These are phyloP conservation scores for Grus americana DNA, from an alignment of 2,113 vertebrate species.

Conservation along the genomic window DNA sequence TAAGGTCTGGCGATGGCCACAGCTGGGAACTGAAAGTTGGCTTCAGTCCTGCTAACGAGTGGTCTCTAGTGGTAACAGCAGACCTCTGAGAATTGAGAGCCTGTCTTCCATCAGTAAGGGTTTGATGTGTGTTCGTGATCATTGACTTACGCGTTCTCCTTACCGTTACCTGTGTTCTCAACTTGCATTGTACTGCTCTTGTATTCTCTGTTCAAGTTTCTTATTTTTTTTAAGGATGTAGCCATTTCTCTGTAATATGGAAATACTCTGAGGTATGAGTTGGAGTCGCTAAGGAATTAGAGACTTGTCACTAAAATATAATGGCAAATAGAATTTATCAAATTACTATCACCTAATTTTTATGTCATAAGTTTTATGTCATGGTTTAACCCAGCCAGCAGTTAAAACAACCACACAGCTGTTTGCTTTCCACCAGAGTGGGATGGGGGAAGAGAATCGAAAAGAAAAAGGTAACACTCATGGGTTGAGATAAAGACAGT, in stretches of 20 bases:
- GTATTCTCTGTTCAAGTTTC: background rate
- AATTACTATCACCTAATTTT: background rate
- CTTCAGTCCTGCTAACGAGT: background rate
- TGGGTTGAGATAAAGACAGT: no score
- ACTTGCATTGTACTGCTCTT: background rate
- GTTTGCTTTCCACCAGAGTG: no score
- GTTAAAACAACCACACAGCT: no score
- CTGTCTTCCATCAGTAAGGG: rapidly evolving
- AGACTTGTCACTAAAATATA: background rate
- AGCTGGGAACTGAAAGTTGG: background rate
- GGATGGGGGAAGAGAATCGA: no score
- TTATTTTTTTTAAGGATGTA: background rate
- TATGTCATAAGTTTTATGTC: background rate
- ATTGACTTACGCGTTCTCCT: rapidly evolving
- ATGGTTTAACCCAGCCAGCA: no score
- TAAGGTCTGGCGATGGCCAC: rapidly evolving
- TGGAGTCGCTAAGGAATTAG: background rate
- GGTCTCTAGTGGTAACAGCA: background rate
- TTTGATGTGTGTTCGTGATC: rapidly evolving
- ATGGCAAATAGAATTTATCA: background rate
- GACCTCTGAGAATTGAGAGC: background rate
- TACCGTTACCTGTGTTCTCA: no score
- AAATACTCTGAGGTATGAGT: background rate
- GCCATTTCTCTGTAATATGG: background rate
- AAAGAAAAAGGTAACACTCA: no score